Evolutionary conservation across 2,113 vertebrate species (phyloP).

Genomic region (Neopipo cinnamomea): DNA sequence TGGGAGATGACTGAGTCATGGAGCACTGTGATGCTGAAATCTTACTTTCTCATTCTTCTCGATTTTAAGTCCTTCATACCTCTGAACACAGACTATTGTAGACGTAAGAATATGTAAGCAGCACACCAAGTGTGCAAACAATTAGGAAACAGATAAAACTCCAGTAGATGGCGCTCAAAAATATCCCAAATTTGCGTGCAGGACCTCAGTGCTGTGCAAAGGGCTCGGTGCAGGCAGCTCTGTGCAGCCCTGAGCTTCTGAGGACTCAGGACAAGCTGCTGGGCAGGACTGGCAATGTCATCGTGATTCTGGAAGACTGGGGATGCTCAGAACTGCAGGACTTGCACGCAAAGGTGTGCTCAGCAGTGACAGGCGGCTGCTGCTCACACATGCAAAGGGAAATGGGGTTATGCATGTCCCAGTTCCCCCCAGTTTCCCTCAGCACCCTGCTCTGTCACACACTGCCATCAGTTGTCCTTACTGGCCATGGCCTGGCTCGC

Average conservation of each 20-base stretch:
- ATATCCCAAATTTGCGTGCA: background rate
- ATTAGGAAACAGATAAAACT: background rate
- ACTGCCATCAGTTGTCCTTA: background rate
- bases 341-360: fast-evolving
- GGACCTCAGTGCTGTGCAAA: fast-evolving
- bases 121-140: background rate
- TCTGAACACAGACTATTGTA: fast-evolving
- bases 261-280: fast-evolving
- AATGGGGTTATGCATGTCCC: fast-evolving
- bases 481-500: background rate
- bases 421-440: background rate
- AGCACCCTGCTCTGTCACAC: background rate
- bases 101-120: fast-evolving
- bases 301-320: fast-evolving
- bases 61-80: background rate
- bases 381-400: background rate
- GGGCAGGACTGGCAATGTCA: background rate
- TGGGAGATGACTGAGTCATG: background rate
- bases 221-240: background rate
- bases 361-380: background rate
- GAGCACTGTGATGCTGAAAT: background rate
- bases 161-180: slow-evolving; percentile 64
- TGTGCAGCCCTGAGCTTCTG: fast-evolving
- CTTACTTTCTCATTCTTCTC: background rate
- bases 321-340: background rate